These are phyloP conservation scores for Bellardia bayeri DNA, from an alignment of 2,888 invertebrate species.

Conservation along the genomic window DNA sequence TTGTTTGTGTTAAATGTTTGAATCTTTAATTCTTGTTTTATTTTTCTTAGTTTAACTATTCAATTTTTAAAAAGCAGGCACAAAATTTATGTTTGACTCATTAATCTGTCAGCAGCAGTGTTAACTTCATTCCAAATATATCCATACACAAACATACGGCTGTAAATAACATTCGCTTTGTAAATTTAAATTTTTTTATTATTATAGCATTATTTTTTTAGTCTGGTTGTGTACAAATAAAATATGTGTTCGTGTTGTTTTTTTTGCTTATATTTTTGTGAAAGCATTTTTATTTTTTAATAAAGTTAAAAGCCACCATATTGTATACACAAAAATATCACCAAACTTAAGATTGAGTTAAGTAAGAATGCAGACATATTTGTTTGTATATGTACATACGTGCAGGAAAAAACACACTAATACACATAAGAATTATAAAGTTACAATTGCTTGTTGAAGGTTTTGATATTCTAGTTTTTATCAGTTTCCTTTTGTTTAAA, in stretches of 20 bases:
- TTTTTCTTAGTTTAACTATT: not conserved
- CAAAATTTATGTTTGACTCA: conserved; percentile 69
- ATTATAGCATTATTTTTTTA: conserved; percentile 8
- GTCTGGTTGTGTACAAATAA: not conserved
- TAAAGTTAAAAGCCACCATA: conserved; percentile 67
- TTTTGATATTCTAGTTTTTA: conserved; percentile 11
- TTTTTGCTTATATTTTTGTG: conserved; percentile 26
- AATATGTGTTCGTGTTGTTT: not conserved
- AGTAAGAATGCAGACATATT: not conserved
- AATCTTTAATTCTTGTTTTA: conserved; percentile 25
- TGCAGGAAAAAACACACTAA: not conserved
- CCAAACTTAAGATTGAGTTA: conserved; percentile 10
- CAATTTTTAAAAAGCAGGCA: conserved; percentile 55
- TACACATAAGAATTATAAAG: conserved; percentile 11
- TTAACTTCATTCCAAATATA: conserved; percentile 56
- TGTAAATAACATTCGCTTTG: conserved; percentile 19
- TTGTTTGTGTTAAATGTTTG: conserved; percentile 24
- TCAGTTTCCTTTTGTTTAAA: not conserved
- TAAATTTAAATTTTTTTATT: conserved; percentile 11
- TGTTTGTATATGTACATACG: no score
- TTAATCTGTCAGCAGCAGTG: conserved; percentile 73
- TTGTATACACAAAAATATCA: conserved; percentile 15
- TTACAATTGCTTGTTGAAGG: conserved; percentile 41
- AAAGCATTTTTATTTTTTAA: conserved; percentile 54
- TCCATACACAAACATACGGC: not conserved